Evolutionary conservation across 2,888 invertebrate genomes (phyloP), one percentile per base, ranked within the genome.

Genomic region (Cetonia aurata): DNA sequence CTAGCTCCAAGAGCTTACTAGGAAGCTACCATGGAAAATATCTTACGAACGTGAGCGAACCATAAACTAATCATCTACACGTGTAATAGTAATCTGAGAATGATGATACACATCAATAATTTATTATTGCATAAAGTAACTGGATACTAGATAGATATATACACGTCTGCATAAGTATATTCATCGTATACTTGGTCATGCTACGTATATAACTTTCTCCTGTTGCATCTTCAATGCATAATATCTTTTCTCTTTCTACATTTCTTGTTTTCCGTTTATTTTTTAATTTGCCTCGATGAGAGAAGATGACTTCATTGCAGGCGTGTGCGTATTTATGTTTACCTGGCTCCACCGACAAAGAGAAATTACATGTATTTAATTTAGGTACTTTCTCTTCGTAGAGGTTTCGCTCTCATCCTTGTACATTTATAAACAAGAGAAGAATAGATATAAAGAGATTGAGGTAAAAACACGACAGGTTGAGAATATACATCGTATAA

Each of bases 111-210:
- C 57, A 68, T 57, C 48, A 57, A 68, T 68, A 57, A 68, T 57
- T 57, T 68, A 57, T 68, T 57, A 57, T 68, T 68, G 37, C 68
- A 68, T 68, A 57, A 67, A 31, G 56, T 37, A 37, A 37, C 74
- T 72, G 13, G 17, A 65, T 65, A 25, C 57, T 37, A 60, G 9
- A 4, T 50, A 48, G 17, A 31, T 65, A 25, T 25, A 4, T 25
- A 15, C 62, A 12, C 10, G 8, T 17, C 17, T 15, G 37, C 37
- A 52, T 52, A 65, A 33, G 31, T 46, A 46, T 15, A 37, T 41
- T 33, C 55, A 56, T 10, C 31, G 25, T 37, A 37, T 37, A 9
- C 37, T 37, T 37, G 4, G 10, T 37, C 37, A 37, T 37, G 9
- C 8, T 37, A 37, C 37, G 37, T 37, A 46, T 13, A 25, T 60